Evolutionary conservation across 1,140 invertebrate species (phyloP).

Genomic region (Apis dorsata): DNA sequence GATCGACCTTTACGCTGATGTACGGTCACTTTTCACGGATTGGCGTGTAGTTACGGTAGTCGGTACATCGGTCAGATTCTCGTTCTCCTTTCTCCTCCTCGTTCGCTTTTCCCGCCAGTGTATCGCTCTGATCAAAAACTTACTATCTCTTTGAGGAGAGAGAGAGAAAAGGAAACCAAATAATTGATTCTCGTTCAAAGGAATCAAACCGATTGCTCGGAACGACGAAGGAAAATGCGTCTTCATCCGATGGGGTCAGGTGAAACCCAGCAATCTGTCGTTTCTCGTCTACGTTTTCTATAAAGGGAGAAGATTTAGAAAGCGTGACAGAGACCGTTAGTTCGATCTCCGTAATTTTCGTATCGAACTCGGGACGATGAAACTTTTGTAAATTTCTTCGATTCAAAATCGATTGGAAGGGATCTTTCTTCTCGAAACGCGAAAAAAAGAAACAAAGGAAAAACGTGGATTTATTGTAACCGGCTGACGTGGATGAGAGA

Average conservation of each 20-base stretch:
- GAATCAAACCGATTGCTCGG: background rate
- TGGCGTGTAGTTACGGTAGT: conserved; percentile 25
- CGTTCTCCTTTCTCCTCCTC: background rate
- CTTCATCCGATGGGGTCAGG: background rate
- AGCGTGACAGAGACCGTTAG: background rate
- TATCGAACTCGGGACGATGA: background rate
- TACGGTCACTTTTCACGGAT: conserved; percentile 32
- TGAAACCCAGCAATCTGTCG: conserved; percentile 26
- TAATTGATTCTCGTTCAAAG: no score
- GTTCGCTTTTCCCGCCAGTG: conserved; percentile 8
- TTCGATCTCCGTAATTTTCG: background rate
- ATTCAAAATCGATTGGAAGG: no score
- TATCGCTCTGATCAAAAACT: background rate
- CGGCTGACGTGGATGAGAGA: background rate
- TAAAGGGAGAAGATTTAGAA: conserved; percentile 31
- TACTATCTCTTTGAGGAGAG: background rate
- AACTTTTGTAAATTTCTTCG: no score
- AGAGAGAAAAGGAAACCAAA: background rate
- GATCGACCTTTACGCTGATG: conserved; percentile 39
- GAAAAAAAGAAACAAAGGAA: background rate
- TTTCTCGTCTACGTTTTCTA: background rate
- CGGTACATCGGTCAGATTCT: background rate
- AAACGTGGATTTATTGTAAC: background rate
- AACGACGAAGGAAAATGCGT: background rate
- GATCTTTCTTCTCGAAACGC: background rate